Evolutionary conservation across 2,888 invertebrate genomes (phyloP).

Genomic region (Empis stercorea): DNA sequence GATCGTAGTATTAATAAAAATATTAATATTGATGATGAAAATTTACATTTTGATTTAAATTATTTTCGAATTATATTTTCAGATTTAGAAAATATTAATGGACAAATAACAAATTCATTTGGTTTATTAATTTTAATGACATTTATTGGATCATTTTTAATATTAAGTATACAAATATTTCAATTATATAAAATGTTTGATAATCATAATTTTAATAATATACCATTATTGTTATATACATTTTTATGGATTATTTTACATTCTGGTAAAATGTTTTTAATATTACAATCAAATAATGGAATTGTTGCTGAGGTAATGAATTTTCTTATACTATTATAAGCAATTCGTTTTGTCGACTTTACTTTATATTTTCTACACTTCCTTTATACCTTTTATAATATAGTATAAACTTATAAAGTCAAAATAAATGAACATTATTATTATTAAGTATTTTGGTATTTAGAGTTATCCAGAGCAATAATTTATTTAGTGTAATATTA

Average conservation of each 20-base stretch:
- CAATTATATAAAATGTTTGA: slow-evolving; percentile 6
- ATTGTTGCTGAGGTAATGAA: slow-evolving; percentile 6
- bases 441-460: no score
- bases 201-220: neutral
- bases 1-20: neutral
- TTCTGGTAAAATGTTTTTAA: slow-evolving; percentile 4
- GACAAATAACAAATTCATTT: slow-evolving; percentile 3
- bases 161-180: slow-evolving; percentile 7
- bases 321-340: no score
- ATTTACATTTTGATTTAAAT: neutral
- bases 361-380: no score
- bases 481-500: no score
- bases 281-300: slow-evolving; percentile 5
- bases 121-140: slow-evolving; percentile 3
- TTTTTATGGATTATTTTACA: slow-evolving; percentile 7
- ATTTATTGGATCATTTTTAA: slow-evolving; percentile 7
- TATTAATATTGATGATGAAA: neutral
- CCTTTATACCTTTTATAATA: no score
- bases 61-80: neutral
- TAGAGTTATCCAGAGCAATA: no score
- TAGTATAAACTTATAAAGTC: no score
- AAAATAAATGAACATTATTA: no score
- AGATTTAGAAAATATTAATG: slow-evolving; percentile 2
- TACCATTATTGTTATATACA: slow-evolving; percentile 2
- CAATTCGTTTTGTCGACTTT: no score